A percentile compares a stretch with the other conserved stretches of the same genome.
Evolutionary conservation across 2,888 invertebrate species (phyloP).

Genomic region (Sminthurinus aureus): DNA sequence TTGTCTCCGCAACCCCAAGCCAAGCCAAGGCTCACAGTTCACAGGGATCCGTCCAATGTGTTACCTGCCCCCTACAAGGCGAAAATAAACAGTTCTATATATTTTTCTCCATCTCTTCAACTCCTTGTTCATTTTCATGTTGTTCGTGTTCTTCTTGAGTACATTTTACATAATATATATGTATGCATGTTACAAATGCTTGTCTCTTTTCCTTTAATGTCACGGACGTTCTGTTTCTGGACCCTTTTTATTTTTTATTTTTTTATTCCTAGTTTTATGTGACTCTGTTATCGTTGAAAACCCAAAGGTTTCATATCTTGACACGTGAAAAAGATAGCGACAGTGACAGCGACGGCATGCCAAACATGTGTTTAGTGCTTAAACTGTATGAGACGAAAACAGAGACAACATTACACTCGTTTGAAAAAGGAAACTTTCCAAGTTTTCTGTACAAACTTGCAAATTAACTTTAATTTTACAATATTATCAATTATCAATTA

Average conservation of each 20-base stretch:
- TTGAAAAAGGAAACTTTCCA: no score
- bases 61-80: constrained; percentile 49
- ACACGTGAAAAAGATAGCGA: background rate
- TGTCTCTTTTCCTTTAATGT: no score
- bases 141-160: background rate
- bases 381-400: no score
- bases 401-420: no score
- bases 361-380: no score
- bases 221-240: background rate
- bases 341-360: no score
- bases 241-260: constrained; percentile 10
- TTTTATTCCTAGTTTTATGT: constrained; percentile 14
- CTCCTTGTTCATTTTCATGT: background rate
- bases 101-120: constrained; percentile 20
- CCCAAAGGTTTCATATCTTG: constrained; percentile 1
- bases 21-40: constrained; percentile 4
- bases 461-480: no score
- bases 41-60: constrained; percentile 26
- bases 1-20: constrained; percentile 47
- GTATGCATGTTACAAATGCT: no score
- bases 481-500: no score
- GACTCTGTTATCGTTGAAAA: background rate
- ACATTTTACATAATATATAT: no score
- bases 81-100: constrained; percentile 52
- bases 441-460: no score